Conservation (phyloP, 2,888 invertebrate species). For the Acrobasis repandana region DNA sequence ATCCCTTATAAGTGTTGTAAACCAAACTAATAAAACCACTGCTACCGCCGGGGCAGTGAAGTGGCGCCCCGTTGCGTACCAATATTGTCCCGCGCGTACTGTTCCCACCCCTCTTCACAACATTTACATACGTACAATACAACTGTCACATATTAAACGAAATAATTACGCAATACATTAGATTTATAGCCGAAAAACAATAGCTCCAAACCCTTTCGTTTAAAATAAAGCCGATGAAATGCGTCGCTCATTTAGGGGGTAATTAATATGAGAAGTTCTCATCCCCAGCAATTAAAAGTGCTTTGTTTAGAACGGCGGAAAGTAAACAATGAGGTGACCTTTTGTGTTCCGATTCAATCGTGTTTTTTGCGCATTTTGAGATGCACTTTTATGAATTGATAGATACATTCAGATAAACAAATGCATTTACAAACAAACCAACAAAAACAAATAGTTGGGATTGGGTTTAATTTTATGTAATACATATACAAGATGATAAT, state of each 20-base stretch:
- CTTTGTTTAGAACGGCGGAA: slow-evolving; percentile 46
- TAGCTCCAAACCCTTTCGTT: slow-evolving; percentile 67
- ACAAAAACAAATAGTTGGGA: neutral
- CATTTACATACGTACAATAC: slow-evolving; percentile 78
- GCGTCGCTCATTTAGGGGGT: slow-evolving; percentile 73
- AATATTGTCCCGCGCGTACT: slow-evolving; percentile 56
- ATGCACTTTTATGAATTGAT: slow-evolving; percentile 10
- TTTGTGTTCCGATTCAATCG: slow-evolving; percentile 40
- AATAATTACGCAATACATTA: slow-evolving; percentile 75
- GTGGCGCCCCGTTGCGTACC: slow-evolving; percentile 69
- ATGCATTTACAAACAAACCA: neutral
- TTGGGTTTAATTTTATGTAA: no score
- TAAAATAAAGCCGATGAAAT: slow-evolving; percentile 55
- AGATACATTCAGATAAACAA: neutral
- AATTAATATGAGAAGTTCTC: slow-evolving; percentile 77
- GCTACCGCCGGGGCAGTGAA: slow-evolving; percentile 46
- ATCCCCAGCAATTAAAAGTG: slow-evolving; percentile 67
- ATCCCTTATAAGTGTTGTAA: slow-evolving; percentile 38
- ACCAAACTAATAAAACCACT: slow-evolving; percentile 42
- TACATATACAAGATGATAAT: no score
- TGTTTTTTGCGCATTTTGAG: slow-evolving; percentile 20
- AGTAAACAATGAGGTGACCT: slow-evolving; percentile 56
- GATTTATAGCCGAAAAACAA: slow-evolving; percentile 80
- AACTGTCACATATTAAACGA: slow-evolving; percentile 77
- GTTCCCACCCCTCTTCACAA: slow-evolving; percentile 74